Evolutionary conservation across 2,797 vertebrate species (phyloP), one percentile per base, ranked within the genome.

Genomic region (Odontamblyopus lacepedii): DNA sequence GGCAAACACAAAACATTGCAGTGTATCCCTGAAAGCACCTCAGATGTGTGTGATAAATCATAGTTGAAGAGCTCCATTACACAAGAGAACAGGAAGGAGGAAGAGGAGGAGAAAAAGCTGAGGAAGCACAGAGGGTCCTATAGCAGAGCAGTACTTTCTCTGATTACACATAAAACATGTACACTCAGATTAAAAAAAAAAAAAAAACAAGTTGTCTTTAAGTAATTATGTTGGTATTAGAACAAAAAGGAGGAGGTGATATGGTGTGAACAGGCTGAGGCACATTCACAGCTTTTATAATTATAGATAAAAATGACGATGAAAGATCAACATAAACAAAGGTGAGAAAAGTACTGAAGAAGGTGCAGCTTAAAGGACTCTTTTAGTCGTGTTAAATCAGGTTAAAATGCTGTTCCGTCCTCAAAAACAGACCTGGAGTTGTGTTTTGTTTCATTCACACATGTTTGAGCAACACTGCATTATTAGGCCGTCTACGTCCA

Each of bases 61-160:
- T 62, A 67, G 59, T 69, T 44, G 59, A 63, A 71, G 63, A 75
- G 62, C 69, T 18, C 29, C 64, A 71, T 72, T 81, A 71, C 32
- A 78, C 56, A 66, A 51, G 70, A 63, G 51, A 69, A 64, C 60
- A 77, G 50, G 77, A 64, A 75, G 79, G 70, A 78, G 79, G 70
- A 82, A 79, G 72, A 50, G 63, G 35, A 48, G 74, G 15, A 1
- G 19, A 67, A 76, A 80, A 13, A 76, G 74, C 81, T 82, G 81
- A 88, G 76, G 70, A 81, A 71, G 78, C 79, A 82, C 84, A 78
- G 71, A 83, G 70, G 76, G 75, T 72, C 70, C 72, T 83, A 79
- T 69, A 56, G 67, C 73, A 75, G 69, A 85, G 63, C 67, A 74
- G 76, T 83, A 76, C 63, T 59, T 60, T 65, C 70, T 9, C 56